Evolutionary conservation across 2,113 vertebrate genomes (phyloP), one percentile per base, ranked within the genome.

Genomic region (Aspiorhynchus laticeps): DNA sequence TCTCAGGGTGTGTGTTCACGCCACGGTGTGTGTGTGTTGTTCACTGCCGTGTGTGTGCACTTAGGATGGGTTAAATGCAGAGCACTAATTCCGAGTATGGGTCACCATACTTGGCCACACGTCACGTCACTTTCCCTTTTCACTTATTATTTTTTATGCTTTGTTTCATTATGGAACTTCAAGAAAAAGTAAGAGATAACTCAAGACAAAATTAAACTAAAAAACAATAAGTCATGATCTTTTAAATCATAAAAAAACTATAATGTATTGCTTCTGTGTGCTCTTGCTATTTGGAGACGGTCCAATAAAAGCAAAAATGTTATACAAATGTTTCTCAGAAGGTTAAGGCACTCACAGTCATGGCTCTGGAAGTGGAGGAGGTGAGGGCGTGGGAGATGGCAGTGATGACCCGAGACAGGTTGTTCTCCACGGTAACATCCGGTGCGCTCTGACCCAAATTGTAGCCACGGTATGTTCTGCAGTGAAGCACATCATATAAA

Each of bases 341-440:
- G 26, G 19, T 21, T 41, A 19, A 36, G 3, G 63, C 86, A 90
- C 96, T 94, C 87, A 99, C 98, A 0, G 97, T 98, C 76, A 98
- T 94, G 0, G 97, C 97, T 88, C 96, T 94, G 2, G 97, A 97
- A 88, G 97, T 97, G n/a, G 98, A 98, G 0, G 96, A 95, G 80
- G 96, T 95, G 63, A 99, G 86, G 0, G 96, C 96, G 1, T 97
- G 97, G 41, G 96, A 97, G 90, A 99, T 92, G 0, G 96, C 96
- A 1, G 96, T 95, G 61, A 98, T 91, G 36, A 99, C 96, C 78
- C 97, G 95, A 2, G 98, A 99, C 67, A 99, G 94, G 90, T 97
- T 99, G 92, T 99, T 99, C 89, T 99, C 98, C 91, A 98, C 73
- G 10, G 97, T 98, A 87, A 97, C 92, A 31, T 99, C 98, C 10